phyloP scores from a whole-genome alignment of 2,797 vertebrate genomes.

The Galaxias olidus region DNA sequence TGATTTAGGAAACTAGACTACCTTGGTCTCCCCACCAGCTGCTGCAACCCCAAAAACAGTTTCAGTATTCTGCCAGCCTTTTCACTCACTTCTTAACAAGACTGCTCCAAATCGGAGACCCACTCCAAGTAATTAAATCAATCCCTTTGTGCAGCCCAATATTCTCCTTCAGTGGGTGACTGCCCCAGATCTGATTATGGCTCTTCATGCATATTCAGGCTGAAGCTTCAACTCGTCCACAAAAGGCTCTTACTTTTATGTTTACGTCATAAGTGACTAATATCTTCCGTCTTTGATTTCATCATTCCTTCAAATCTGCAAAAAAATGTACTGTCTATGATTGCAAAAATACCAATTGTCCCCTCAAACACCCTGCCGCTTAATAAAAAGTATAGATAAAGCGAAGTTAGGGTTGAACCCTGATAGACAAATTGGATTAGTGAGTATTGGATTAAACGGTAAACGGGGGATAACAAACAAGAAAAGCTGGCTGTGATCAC shows the following conservation, averaged over 20 bases:
- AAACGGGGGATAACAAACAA: slow-evolving; percentile 97
- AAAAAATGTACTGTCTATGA: slow-evolving; percentile 71
- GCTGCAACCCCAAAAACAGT: slow-evolving; percentile 54
- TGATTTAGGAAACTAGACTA: slow-evolving; percentile 88
- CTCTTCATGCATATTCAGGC: slow-evolving; percentile 97
- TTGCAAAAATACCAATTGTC: slow-evolving; percentile 73
- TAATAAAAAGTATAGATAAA: slow-evolving; percentile 81
- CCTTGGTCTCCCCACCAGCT: slow-evolving; percentile 69
- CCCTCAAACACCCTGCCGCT: slow-evolving; percentile 82
- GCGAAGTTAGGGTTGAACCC: slow-evolving; percentile 91
- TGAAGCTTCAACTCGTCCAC: slow-evolving; percentile 85
- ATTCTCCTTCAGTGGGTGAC: slow-evolving; percentile 86
- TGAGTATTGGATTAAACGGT: slow-evolving; percentile 98
- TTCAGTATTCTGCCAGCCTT: slow-evolving; percentile 87
- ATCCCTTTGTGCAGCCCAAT: slow-evolving; percentile 94
- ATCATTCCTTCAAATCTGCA: background rate
- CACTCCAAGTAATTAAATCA: slow-evolving; percentile 99
- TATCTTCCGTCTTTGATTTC: slow-evolving; percentile 66
- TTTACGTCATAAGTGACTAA: slow-evolving; percentile 75
- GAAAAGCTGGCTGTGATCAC: slow-evolving; percentile 97
- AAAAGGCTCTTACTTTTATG: slow-evolving; percentile 85
- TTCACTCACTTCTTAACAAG: slow-evolving; percentile 89
- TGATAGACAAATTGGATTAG: slow-evolving; percentile 99
- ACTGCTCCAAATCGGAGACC: slow-evolving; percentile 86
- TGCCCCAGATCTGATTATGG: slow-evolving; percentile 95